Evolutionary conservation across 2,888 invertebrate genomes (phyloP).

Genomic region (Stenodera caucasica): DNA sequence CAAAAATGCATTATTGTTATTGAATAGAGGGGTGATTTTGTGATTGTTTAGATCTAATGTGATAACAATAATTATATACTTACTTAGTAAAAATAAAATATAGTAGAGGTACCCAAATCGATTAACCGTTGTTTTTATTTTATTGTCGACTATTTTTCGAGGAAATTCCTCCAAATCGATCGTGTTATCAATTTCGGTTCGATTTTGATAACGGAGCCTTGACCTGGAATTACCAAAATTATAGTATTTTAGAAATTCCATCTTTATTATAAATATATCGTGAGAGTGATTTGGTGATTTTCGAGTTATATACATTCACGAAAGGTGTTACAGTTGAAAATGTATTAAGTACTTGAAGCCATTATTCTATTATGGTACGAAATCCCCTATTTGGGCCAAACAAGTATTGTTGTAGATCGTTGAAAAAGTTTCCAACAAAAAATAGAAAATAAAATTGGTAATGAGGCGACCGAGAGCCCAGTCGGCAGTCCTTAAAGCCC

Average conservation of each 20-base stretch:
- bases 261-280: too few relatives aligned
- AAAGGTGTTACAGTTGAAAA: constrained; percentile 26
- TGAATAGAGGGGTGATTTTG: constrained; percentile 38
- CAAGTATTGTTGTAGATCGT: constrained; percentile 19
- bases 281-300: background rate
- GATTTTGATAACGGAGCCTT: background rate
- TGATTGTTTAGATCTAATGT: constrained; percentile 34
- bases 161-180: too few relatives aligned
- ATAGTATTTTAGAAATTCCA: too few relatives aligned
- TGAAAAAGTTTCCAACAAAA: background rate
- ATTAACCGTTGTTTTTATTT: too few relatives aligned
- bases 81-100: too few relatives aligned
- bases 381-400: constrained; percentile 17
- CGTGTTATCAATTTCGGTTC: too few relatives aligned
- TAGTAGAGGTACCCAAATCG: too few relatives aligned
- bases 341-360: constrained; percentile 20
- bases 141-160: too few relatives aligned
- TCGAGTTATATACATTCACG: background rate
- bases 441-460: constrained; percentile 24
- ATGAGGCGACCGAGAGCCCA: constrained; percentile 20
- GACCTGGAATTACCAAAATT: too few relatives aligned
- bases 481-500: constrained; percentile 4
- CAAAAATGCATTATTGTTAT: constrained; percentile 36
- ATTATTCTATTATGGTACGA: constrained; percentile 25
- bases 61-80: constrained; percentile 37